Evolutionary conservation across 1,140 invertebrate species (phyloP).

Genomic region (Neodiprion virginianus): DNA sequence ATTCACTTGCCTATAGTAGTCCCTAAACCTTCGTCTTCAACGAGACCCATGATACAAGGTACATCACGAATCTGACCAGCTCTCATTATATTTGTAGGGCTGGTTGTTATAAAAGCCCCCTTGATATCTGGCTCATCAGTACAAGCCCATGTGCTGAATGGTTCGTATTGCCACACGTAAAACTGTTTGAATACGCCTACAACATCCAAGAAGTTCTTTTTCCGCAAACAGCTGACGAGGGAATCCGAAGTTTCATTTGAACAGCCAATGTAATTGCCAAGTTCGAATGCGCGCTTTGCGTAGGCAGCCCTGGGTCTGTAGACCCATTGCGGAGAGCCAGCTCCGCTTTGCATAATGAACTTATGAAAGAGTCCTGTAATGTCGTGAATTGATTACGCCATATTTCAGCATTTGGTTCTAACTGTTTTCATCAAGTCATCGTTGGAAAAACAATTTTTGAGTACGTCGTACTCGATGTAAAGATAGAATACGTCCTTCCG

Average conservation of each 20-base stretch:
- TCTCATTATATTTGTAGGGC: not conserved
- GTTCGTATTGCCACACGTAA: too few relatives aligned
- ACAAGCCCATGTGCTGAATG: too few relatives aligned
- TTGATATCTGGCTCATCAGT: too few relatives aligned
- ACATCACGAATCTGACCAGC: not conserved
- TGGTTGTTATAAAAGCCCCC: not conserved
- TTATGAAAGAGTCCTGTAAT: not conserved
- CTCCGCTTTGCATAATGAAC: not conserved
- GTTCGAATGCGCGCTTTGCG: not conserved
- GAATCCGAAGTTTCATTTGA: slow-evolving; percentile 21
- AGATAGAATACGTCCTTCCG: not conserved
- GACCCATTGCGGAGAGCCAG: not conserved
- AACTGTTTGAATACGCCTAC: not conserved
- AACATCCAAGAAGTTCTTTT: not conserved
- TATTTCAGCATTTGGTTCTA: too few relatives aligned
- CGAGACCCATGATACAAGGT: not conserved
- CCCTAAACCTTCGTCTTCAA: not conserved
- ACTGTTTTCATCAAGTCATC: not conserved
- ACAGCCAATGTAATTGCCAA: slow-evolving; percentile 18
- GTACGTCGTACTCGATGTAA: not conserved
- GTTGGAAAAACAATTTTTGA: not conserved
- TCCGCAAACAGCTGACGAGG: slow-evolving; percentile 28
- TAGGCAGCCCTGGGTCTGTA: slow-evolving; percentile 7
- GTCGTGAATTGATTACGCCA: not conserved
- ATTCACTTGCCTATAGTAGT: not conserved